Percentiles rank a stretch among this genome's conserved stretches.
Evolutionary conservation across 2,113 vertebrate species (phyloP).

Genomic region (Macroglossus sobrinus): DNA sequence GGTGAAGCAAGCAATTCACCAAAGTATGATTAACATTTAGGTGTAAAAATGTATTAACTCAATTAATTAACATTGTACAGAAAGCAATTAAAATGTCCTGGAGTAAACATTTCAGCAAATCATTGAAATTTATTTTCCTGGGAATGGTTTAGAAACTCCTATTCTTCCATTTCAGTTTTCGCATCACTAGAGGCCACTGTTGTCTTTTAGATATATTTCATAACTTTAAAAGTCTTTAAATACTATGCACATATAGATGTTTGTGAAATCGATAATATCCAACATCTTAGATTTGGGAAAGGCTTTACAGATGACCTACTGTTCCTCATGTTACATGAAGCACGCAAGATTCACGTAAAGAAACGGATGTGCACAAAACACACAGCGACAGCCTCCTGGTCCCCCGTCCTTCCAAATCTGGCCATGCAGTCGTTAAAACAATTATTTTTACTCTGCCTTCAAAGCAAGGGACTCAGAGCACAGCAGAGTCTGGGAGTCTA

Average conservation of each 20-base stretch:
- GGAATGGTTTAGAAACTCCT: not conserved
- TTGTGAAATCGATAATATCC: not conserved
- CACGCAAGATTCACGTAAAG: not conserved
- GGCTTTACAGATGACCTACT: not conserved
- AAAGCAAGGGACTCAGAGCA: not conserved
- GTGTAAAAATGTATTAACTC: not conserved
- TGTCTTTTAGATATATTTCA: not conserved
- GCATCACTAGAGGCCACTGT: conserved; percentile 55
- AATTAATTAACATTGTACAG: not conserved
- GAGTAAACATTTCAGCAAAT: not conserved
- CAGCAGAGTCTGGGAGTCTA: not conserved
- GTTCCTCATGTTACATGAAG: not conserved
- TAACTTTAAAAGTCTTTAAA: not conserved
- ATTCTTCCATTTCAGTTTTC: not conserved
- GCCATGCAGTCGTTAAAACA: not conserved
- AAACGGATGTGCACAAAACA: not conserved
- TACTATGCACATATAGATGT: not conserved
- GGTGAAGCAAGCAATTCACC: not conserved
- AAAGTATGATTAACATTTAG: not conserved
- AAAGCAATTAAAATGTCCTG: not conserved
- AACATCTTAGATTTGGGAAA: not conserved
- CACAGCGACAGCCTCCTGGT: not conserved
- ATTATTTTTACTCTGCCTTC: not conserved
- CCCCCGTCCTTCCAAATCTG: not conserved
- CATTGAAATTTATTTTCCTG: not conserved